Evolutionary conservation across 2,113 vertebrate genomes (phyloP), one percentile per base, ranked within the genome.

Genomic region (Aspidoscelis tigris): DNA sequence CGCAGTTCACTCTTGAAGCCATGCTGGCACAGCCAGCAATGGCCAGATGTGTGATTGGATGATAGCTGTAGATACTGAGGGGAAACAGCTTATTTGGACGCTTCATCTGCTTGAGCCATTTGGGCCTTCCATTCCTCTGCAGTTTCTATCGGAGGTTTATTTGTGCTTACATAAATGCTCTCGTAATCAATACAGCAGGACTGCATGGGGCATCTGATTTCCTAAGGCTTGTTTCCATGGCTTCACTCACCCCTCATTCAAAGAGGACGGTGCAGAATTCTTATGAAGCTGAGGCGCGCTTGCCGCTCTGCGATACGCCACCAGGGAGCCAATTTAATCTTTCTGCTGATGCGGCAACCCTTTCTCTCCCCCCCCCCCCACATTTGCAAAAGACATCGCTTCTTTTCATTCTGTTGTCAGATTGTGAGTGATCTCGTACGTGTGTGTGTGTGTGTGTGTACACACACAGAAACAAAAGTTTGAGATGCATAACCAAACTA

Each of bases 311-410:
- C 41, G 88, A 91, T 16, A 81, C 74, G 84, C 82, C 82, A 47
- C 87, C 41, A 78, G 85, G 84, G 79, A 92, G 66, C 86, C 88
- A 80, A 89, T 92, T 90, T 89, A 61, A 66, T 24, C 78, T 92
- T 93, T 88, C 84, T 89, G 89, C 88, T 91, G 90, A 93, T 83
- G 79, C 69, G 77, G 85, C 92, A 92, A 69, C 77, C 83, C 73
- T 88, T 2, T 26, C 26, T 50, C 33, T 39, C 65, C 61, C 83
- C 77, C 76, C 77, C 43, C 77, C 64, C 76, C 53, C 16, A 74
- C n/a, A 41, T 64, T 73, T 82, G 71, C 70, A 82, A 65, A 7
- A 74, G 86, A 55, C 81, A 86, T 61, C 55, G 78, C 76, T 65
- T 76, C 44, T 6, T 64, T 33, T 75, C 84, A 44, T 78, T 16